Conservation (phyloP, 2,797 vertebrate species). For the Cyclopterus lumpus region DNA sequence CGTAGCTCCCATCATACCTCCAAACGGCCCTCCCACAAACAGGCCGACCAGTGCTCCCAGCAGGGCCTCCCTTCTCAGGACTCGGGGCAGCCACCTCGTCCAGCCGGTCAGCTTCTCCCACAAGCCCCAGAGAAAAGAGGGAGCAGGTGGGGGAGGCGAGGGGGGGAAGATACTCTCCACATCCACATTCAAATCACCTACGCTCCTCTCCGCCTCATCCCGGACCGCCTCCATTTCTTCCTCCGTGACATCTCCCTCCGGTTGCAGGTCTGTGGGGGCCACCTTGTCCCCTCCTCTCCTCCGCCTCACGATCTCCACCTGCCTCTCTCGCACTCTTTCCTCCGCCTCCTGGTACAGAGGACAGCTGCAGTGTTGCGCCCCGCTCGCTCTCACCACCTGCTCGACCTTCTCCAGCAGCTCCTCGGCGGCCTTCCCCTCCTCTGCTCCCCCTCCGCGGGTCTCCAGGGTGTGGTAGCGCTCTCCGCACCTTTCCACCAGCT, state of each 20-base stretch:
- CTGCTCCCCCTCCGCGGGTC: constrained; percentile 7
- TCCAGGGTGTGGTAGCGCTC: constrained; percentile 76
- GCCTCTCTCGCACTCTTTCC: constrained; percentile 58
- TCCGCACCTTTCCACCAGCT: constrained; percentile 75
- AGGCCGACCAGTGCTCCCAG: constrained; percentile 80
- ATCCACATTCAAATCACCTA: constrained; percentile 57
- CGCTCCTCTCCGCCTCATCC: constrained; percentile 73
- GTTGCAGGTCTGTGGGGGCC: constrained; percentile 11
- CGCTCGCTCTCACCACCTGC: constrained; percentile 57
- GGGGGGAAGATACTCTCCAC: constrained; percentile 52
- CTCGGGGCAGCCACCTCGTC: constrained; percentile 69
- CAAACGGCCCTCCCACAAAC: constrained; percentile 80
- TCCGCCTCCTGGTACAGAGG: constrained; percentile 72
- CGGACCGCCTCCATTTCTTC: constrained; percentile 57
- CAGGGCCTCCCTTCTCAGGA: constrained; percentile 78
- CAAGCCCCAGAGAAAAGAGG: constrained; percentile 58
- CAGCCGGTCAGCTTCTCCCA: constrained; percentile 78
- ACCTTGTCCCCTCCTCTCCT: constrained; percentile 27
- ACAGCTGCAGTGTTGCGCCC: constrained; percentile 63
- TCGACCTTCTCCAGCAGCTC: constrained; percentile 81
- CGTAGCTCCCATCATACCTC: constrained; percentile 80
- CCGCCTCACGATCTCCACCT: constrained; percentile 56
- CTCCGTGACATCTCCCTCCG: constrained; percentile 41
- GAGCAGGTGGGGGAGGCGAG: constrained; percentile 30
- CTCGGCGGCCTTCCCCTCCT: constrained; percentile 38